These are phyloP conservation scores for Lepidocyrtinus sp. DNA, from an alignment of 2,888 invertebrate species.

Conservation along the genomic window DNA sequence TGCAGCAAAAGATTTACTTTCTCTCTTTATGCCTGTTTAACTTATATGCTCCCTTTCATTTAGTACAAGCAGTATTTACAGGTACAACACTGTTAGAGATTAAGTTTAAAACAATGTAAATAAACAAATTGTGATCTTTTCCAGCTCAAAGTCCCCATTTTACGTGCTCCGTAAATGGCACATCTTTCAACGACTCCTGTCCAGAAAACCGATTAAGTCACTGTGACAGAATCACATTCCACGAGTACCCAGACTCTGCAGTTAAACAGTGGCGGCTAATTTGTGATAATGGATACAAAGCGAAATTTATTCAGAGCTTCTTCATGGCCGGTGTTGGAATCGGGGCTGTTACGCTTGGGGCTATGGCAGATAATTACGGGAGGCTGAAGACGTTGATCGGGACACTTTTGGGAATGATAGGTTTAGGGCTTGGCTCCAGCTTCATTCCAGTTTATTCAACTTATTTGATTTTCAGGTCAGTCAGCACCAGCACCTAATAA, in stretches of 20 bases:
- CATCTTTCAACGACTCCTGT: constrained; percentile 54
- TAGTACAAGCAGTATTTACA: constrained; percentile 70
- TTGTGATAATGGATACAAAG: constrained; percentile 69
- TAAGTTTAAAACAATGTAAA: not conserved
- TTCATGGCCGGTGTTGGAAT: constrained; percentile 71
- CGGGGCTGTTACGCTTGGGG: constrained; percentile 69
- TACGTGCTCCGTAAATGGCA: constrained; percentile 49
- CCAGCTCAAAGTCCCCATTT: constrained; percentile 59
- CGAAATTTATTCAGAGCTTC: constrained; percentile 69
- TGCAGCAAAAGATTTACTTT: constrained; percentile 69
- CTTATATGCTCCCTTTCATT: constrained; percentile 68
- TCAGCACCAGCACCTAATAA: not conserved
- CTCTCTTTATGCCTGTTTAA: constrained; percentile 68
- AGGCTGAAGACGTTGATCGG: constrained; percentile 66
- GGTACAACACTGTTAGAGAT: constrained; percentile 54
- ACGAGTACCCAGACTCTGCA: constrained; percentile 57
- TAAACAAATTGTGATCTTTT: not conserved
- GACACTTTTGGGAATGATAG: constrained; percentile 68
- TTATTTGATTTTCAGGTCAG: constrained; percentile 60
- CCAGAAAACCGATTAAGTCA: constrained; percentile 43
- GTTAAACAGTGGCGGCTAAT: constrained; percentile 69
- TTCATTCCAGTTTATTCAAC: constrained; percentile 62
- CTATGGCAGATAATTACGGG: constrained; percentile 68
- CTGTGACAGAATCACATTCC: constrained; percentile 48
- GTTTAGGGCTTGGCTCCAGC: constrained; percentile 65